These are phyloP conservation scores for Pterobdella sp. DNA, from an alignment of 2,888 invertebrate species.

Conservation along the genomic window DNA sequence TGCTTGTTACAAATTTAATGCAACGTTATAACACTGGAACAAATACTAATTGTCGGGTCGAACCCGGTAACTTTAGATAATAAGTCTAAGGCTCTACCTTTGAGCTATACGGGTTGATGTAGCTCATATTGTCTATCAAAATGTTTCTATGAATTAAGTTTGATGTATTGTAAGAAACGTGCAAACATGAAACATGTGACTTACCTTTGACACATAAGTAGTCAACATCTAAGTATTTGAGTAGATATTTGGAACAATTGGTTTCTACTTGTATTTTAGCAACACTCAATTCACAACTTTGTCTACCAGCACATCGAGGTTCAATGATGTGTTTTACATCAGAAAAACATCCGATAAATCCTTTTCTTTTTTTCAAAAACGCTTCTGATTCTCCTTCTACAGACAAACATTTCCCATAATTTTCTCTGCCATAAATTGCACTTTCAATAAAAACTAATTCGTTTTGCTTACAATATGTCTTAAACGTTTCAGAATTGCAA, in stretches of 20 bases:
- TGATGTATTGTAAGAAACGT: too few relatives aligned
- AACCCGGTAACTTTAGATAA: too few relatives aligned
- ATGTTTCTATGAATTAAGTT: too few relatives aligned
- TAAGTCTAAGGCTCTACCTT: too few relatives aligned
- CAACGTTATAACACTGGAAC: too few relatives aligned
- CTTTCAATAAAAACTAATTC: slow-evolving; percentile 10
- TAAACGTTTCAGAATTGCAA: slow-evolving; percentile 20
- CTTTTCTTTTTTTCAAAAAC: slow-evolving; percentile 1
- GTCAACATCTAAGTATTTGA: slow-evolving; percentile 10
- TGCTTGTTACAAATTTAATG: too few relatives aligned
- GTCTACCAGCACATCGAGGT: slow-evolving; percentile 9
- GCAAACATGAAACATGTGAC: too few relatives aligned
- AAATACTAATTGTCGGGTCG: too few relatives aligned
- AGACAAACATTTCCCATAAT: slow-evolving; percentile 10
- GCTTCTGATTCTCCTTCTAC: slow-evolving; percentile 15
- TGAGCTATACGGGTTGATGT: too few relatives aligned
- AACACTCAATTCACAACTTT: slow-evolving; percentile 10
- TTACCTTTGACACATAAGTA: slow-evolving; percentile 19
- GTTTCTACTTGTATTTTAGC: slow-evolving; percentile 7
- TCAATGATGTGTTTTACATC: slow-evolving; percentile 20
- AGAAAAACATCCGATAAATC: slow-evolving; percentile 21
- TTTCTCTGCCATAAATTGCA: slow-evolving; percentile 14
- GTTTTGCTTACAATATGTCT: slow-evolving; percentile 13
- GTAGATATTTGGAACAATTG: neutral
- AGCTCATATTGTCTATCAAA: too few relatives aligned